A percentile compares a stretch with the other conserved stretches of the same genome.
phyloP scores from a whole-genome alignment of 2,888 invertebrate species.

The Lydus trimaculatus region DNA sequence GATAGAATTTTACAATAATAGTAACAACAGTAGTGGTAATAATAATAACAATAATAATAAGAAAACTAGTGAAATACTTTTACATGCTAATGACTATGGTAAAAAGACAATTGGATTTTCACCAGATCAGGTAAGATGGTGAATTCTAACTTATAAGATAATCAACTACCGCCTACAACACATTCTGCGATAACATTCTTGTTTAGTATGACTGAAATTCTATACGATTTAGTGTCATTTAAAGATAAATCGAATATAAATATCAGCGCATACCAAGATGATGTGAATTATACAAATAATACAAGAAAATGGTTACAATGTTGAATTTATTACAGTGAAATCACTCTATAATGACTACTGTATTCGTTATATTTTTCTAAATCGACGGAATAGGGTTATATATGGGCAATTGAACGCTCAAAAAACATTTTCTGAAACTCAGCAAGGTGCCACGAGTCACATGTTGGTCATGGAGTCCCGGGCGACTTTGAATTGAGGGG shows the following conservation, averaged over 20 bases:
- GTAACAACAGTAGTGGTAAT: slow-evolving; percentile 40
- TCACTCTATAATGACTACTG: background rate
- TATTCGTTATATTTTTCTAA: slow-evolving; percentile 9
- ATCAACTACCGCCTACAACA: background rate
- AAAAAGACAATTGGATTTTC: slow-evolving; percentile 59
- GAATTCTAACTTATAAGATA: background rate
- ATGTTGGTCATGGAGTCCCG: too few relatives aligned
- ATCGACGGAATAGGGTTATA: too few relatives aligned
- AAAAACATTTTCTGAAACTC: too few relatives aligned
- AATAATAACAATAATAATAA: slow-evolving; percentile 31
- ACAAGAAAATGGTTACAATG: background rate
- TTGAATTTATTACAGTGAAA: background rate
- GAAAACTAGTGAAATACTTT: slow-evolving; percentile 41
- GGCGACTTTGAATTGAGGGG: too few relatives aligned
- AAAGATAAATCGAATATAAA: background rate
- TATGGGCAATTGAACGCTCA: too few relatives aligned
- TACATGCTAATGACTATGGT: slow-evolving; percentile 55
- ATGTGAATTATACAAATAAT: background rate
- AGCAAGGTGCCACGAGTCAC: too few relatives aligned
- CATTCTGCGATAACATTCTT: background rate
- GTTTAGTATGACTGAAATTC: background rate
- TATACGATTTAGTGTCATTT: background rate
- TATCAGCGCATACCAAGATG: background rate
- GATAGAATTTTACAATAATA: slow-evolving; percentile 50
- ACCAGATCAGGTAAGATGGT: slow-evolving; percentile 69